Evolutionary conservation across 2,888 invertebrate genomes (phyloP).

Genomic region (Apantesis nais): DNA sequence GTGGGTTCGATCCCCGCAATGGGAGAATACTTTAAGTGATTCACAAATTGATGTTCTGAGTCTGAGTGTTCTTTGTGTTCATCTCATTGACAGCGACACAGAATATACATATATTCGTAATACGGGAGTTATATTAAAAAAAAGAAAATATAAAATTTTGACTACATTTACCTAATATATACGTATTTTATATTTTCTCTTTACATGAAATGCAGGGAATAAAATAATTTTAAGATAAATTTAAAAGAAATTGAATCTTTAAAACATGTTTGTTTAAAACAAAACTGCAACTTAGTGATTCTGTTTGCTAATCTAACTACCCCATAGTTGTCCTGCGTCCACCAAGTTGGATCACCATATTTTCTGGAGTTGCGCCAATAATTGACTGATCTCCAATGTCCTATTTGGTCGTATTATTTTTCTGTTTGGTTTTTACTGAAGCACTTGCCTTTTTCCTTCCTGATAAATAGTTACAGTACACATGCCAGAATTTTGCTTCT

Average conservation of each 20-base stretch:
- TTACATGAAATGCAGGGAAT: too few species aligned
- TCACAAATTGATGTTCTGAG: too few species aligned
- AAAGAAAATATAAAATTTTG: too few species aligned
- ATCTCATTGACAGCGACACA: too few species aligned
- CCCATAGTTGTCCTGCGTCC: constrained; percentile 17
- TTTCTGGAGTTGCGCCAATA: constrained; percentile 37
- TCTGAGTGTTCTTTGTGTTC: too few species aligned
- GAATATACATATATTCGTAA: too few species aligned
- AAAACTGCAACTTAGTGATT: background rate
- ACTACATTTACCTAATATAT: too few species aligned
- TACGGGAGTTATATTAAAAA: too few species aligned
- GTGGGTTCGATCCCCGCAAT: too few species aligned
- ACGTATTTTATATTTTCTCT: background rate
- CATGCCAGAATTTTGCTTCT: background rate
- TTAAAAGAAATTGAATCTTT: background rate
- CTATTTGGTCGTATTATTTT: constrained; percentile 30
- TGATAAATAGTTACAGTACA: constrained; percentile 3
- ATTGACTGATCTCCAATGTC: constrained; percentile 43
- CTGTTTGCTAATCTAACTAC: too few species aligned
- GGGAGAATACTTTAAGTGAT: too few species aligned
- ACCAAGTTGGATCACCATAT: constrained; percentile 26
- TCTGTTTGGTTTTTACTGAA: constrained; percentile 24
- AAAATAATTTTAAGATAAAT: too few species aligned
- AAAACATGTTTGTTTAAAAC: background rate
- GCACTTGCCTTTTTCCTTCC: constrained; percentile 10